Conservation (phyloP, 2,888 invertebrate genomes). For the Gibbula magus region DNA sequence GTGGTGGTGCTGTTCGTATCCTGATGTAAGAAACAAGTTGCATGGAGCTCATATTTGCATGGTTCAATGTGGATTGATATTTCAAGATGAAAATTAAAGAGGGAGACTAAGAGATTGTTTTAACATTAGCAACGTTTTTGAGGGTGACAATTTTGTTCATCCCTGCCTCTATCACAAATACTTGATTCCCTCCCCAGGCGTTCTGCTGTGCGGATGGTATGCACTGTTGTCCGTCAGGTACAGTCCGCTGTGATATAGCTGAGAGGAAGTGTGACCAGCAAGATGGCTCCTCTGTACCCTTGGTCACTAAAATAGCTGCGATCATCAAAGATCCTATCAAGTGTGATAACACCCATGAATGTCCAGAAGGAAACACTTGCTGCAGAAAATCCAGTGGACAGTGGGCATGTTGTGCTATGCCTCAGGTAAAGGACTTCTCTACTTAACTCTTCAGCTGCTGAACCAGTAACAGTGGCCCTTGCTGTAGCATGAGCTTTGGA, state of each 20-base stretch:
- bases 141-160: no score
- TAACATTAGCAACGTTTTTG: no score
- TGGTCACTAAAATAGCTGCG: neutral
- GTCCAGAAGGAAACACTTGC: slow-evolving; percentile 55
- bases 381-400: slow-evolving; percentile 44
- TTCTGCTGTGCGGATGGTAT: slow-evolving; percentile 64
- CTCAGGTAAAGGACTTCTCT: no score
- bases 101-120: no score
- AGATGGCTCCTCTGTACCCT: neutral
- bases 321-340: neutral
- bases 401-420: slow-evolving; percentile 60
- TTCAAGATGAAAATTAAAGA: no score
- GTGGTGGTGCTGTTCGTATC: slow-evolving; percentile 52
- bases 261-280: neutral
- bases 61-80: no score
- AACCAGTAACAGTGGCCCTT: no score
- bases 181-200: slow-evolving; percentile 40
- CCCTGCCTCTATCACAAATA: no score
- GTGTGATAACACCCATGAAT: slow-evolving; percentile 28
- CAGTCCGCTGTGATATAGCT: slow-evolving; percentile 40
- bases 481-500: no score
- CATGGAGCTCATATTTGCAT: no score
- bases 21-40: slow-evolving; percentile 36
- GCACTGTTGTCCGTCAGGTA: slow-evolving; percentile 67
- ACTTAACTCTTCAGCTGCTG: no score